Base-by-base conservation (phyloP, 2,113 vertebrate species). In the Phodopus roborovskii region DNA sequence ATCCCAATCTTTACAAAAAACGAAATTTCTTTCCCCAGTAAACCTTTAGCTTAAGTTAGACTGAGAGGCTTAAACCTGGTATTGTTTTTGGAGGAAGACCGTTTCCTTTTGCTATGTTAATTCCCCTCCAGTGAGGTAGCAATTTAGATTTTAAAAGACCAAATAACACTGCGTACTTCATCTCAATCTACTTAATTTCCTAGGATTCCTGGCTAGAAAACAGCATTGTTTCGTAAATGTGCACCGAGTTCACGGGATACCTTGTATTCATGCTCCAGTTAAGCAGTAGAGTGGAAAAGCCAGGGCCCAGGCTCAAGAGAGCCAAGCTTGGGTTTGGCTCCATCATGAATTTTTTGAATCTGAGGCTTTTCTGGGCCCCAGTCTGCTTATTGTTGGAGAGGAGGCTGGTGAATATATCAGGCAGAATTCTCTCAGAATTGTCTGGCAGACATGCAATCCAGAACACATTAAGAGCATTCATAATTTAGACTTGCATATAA, bases 161-260 rank as follows among this genome's bases (percentile, higher is more conserved):
- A 97, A 97, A 90, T 45, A 97, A 64, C 64, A 75, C 74, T 48
- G 56, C 71, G 30, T 84, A 96, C 58, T 97, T 96, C 64, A 92
- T 96, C 64, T 95, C 92, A 94, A 91, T 10, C 96, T 94, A 88
- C 97, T 98, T 98, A 97, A 93, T 97, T 93, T 96, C 97, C 96
- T 97, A 97, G 96, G 97, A 95, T 96, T 97, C 75, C 81, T 97
- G 96, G 95, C 92, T 73, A 12, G 30, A 66, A 81, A 75, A 81
- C 42, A 20, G 62, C 42, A 62, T 15, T 93, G 58, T 75, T 97
- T 53, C 89, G 10, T 64, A 95, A 95, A 77, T 39, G 11, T 75
- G 20, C 58, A 88, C 82, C 53, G 36, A 92, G 33, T 71, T 91
- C 28, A 66, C 0, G 20, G 75, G 39, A 79, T 56, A 4, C 53